phyloP scores from a whole-genome alignment of 2,113 vertebrate genomes.

The Hemibagrus wyckioides region DNA sequence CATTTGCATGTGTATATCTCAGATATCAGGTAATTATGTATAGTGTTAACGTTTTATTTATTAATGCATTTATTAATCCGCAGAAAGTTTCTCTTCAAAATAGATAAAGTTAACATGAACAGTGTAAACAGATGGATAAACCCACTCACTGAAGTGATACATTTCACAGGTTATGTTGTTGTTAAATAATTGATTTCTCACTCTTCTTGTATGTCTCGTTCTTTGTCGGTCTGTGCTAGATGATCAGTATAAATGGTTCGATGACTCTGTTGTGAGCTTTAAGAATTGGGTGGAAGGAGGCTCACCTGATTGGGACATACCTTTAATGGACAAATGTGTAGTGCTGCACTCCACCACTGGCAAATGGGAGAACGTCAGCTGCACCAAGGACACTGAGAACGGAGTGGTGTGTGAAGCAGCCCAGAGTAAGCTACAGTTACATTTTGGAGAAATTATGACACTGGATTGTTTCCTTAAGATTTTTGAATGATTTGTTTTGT shows the following conservation, averaged over 20 bases:
- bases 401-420: constrained; percentile 79
- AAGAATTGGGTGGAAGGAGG: constrained; percentile 76
- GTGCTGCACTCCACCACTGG: constrained; percentile 76
- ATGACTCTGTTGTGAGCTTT: constrained; percentile 70
- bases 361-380: constrained; percentile 80
- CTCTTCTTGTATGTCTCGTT: neutral
- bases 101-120: neutral
- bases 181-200: neutral
- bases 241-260: constrained; percentile 78
- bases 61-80: neutral
- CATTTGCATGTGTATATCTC: neutral
- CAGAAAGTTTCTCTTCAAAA: neutral
- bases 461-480: neutral
- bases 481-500: neutral
- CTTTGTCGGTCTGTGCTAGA: constrained; percentile 65
- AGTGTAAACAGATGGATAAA: neutral
- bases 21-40: neutral
- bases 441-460: neutral
- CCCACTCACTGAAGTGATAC: neutral
- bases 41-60: neutral
- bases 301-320: constrained; percentile 48
- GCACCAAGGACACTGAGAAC: constrained; percentile 70
- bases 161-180: neutral
- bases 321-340: constrained; percentile 75
- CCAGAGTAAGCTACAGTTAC: constrained; percentile 69